phyloP scores from a whole-genome alignment of 2,113 vertebrate species.

The Oncorhynchus masou region DNA sequence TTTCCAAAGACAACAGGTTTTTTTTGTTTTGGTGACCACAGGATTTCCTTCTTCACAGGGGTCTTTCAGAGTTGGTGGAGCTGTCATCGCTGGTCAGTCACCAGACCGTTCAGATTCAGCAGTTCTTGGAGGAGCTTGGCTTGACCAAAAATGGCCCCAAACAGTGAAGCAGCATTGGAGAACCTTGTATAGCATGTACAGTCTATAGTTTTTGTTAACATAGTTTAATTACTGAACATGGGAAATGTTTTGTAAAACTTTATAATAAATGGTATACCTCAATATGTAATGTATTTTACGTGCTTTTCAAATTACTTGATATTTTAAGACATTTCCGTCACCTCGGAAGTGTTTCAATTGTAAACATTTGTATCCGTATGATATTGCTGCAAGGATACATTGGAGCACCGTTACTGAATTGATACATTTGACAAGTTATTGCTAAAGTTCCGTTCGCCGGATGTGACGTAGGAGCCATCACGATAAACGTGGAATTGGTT shows the following conservation, averaged over 20 bases:
- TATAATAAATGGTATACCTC: background rate
- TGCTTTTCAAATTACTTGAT: no score
- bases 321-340: no score
- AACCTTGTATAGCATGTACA: background rate
- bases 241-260: background rate
- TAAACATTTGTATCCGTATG: no score
- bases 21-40: slow-evolving; percentile 1
- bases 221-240: background rate
- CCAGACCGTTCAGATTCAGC: slow-evolving; percentile 70
- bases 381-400: no score
- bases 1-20: background rate
- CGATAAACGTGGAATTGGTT: background rate
- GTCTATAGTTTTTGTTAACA: background rate
- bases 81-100: slow-evolving; percentile 72
- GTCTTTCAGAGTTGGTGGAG: slow-evolving; percentile 65
- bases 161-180: slow-evolving; percentile 13
- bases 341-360: no score
- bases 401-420: no score
- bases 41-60: slow-evolving; percentile 27
- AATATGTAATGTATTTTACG: background rate
- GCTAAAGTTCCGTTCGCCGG: background rate
- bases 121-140: slow-evolving; percentile 65
- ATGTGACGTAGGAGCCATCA: background rate
- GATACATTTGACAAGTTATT: background rate
- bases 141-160: slow-evolving; percentile 39